Evolutionary conservation across 2,113 vertebrate species (phyloP).

Genomic region (Columba janthina): DNA sequence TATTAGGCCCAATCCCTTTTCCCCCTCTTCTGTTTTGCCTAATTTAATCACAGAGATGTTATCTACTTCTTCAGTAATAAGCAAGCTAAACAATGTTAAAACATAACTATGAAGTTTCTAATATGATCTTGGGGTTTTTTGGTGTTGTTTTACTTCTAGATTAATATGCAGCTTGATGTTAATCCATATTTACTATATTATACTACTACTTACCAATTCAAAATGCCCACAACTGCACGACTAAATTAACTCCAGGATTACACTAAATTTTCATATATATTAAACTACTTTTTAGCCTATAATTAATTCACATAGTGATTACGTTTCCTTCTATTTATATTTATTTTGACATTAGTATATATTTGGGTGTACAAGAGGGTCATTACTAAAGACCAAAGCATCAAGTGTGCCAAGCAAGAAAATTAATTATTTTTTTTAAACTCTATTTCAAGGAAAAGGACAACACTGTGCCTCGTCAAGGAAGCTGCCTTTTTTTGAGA

Average conservation of each 20-base stretch:
- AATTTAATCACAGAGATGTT: conserved; percentile 19
- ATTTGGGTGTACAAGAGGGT: not conserved
- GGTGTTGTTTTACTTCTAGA: not conserved
- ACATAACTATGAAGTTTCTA: not conserved
- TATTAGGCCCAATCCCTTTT: not conserved
- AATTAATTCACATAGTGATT: conserved; percentile 16
- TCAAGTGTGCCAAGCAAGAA: not conserved
- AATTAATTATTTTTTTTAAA: not conserved
- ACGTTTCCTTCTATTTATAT: not conserved
- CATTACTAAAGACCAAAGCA: not conserved
- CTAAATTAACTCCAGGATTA: not conserved
- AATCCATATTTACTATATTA: not conserved
- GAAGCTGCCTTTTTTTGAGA: not conserved
- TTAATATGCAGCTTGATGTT: not conserved
- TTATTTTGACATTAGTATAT: not conserved
- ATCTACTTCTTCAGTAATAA: conserved; percentile 10
- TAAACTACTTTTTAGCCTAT: conserved; percentile 19
- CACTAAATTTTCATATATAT: conserved; percentile 61
- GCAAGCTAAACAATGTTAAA: not conserved
- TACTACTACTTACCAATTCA: conserved; percentile 19
- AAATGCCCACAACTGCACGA: not conserved
- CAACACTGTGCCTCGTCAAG: not conserved
- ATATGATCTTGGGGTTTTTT: not conserved
- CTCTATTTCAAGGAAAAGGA: not conserved
- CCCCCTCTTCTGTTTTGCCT: not conserved